A percentile compares a stretch with the other conserved stretches of the same genome.
These are phyloP conservation scores for Coelopa frigida DNA, from an alignment of 1,140 invertebrate genomes.

Conservation along the genomic window DNA sequence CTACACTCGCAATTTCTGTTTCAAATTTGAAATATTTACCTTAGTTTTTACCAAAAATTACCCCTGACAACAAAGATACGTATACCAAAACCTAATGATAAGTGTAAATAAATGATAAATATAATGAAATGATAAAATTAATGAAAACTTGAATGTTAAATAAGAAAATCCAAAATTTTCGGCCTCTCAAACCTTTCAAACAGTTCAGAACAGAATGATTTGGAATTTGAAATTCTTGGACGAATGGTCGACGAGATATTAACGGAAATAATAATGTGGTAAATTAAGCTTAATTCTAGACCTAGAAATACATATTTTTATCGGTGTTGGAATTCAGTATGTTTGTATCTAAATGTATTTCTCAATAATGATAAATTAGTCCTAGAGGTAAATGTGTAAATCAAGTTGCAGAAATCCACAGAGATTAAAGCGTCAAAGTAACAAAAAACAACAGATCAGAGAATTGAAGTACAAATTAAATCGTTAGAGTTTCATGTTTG, in stretches of 20 bases:
- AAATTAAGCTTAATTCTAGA: too few relatives aligned
- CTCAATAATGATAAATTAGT: background rate
- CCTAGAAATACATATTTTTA: too few relatives aligned
- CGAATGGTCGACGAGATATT: too few relatives aligned
- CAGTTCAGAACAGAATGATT: too few relatives aligned
- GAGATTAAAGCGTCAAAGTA: conserved; percentile 1
- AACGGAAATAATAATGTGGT: too few relatives aligned
- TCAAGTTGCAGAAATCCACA: conserved; percentile 4
- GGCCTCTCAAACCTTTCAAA: too few relatives aligned
- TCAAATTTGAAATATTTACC: too few relatives aligned
- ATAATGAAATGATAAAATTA: conserved; percentile 4
- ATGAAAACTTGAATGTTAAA: background rate
- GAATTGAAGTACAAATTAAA: conserved; percentile 11
- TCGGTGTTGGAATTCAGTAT: too few relatives aligned
- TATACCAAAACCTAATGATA: conserved; percentile 4
- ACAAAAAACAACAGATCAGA: background rate
- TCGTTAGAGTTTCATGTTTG: conserved; percentile 4
- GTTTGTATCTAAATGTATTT: too few relatives aligned
- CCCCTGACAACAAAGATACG: conserved; percentile 1
- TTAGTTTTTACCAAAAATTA: background rate
- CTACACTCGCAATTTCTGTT: too few relatives aligned
- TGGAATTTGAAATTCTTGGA: too few relatives aligned
- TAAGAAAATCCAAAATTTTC: conserved; percentile 1
- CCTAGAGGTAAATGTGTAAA: conserved; percentile 7
- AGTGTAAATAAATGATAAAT: background rate